These are phyloP conservation scores for Drosophila orosa DNA, from an alignment of 1,140 invertebrate species.

Conservation along the genomic window DNA sequence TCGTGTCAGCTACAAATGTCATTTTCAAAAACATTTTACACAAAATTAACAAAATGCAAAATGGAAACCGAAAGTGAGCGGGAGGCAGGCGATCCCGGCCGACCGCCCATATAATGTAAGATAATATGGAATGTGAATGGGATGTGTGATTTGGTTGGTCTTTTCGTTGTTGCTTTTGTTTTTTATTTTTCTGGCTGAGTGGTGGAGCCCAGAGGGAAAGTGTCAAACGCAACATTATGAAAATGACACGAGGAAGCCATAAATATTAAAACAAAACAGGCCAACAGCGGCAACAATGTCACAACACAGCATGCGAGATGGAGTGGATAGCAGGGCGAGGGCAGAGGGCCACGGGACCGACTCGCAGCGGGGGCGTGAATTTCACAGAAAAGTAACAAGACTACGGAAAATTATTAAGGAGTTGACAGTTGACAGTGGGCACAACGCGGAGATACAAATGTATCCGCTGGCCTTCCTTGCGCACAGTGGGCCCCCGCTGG, in stretches of 20 bases:
- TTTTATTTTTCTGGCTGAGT: conserved; percentile 5
- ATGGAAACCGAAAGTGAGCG: conserved; percentile 33
- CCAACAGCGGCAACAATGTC: conserved; percentile 71
- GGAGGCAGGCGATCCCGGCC: conserved; percentile 32
- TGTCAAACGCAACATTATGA: conserved; percentile 83
- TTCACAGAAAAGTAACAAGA: conserved; percentile 41
- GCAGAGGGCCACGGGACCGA: neutral
- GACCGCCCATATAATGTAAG: conserved; percentile 69
- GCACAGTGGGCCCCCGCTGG: conserved; percentile 44
- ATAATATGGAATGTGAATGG: conserved; percentile 59
- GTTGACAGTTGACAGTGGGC: conserved; percentile 65
- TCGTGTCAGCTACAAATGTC: conserved; percentile 74
- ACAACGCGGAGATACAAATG: conserved; percentile 74
- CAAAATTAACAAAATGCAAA: conserved; percentile 42
- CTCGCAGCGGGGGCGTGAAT: conserved; percentile 54
- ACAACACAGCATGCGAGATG: conserved; percentile 58
- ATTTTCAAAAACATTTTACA: conserved; percentile 62
- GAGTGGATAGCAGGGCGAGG: conserved; percentile 5
- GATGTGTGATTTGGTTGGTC: conserved; percentile 43
- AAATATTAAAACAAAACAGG: conserved; percentile 74
- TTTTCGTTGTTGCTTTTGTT: neutral
- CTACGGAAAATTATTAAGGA: conserved; percentile 70
- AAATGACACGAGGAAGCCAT: conserved; percentile 84
- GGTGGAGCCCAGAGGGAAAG: conserved; percentile 67
- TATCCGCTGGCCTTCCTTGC: conserved; percentile 50